Conservation (phyloP, 2,888 invertebrate genomes). For the Tipula confusa region DNA sequence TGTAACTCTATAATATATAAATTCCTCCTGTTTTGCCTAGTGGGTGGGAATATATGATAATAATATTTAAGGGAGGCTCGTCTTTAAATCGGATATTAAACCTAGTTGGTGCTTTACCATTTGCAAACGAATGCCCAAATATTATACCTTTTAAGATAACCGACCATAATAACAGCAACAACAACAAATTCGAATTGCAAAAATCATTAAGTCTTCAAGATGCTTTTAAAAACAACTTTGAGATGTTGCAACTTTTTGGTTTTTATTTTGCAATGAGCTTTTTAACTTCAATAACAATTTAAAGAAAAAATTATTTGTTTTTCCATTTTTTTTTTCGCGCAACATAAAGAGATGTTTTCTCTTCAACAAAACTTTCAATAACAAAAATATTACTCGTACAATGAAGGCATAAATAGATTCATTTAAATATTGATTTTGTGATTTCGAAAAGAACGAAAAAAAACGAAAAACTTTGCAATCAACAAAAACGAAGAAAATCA, state of each 20-base stretch:
- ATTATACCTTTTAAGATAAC: background rate
- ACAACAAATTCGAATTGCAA: background rate
- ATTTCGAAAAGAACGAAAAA: too few relatives aligned
- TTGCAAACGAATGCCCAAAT: background rate
- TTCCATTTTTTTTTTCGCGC: too few relatives aligned
- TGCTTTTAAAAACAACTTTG: background rate
- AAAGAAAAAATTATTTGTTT: too few relatives aligned
- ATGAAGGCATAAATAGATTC: background rate
- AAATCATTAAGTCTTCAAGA: background rate
- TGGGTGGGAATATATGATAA: background rate
- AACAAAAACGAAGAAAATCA: background rate
- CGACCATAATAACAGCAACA: background rate
- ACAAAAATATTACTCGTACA: background rate
- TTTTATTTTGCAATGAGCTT: background rate
- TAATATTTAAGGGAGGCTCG: background rate
- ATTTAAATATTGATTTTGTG: slow-evolving; percentile 20
- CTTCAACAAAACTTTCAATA: background rate
- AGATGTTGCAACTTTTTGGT: background rate
- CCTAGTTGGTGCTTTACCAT: background rate
- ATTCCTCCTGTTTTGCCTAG: background rate
- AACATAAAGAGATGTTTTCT: background rate
- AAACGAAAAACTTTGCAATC: background rate
- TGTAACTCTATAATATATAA: too few relatives aligned
- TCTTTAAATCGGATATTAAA: background rate
- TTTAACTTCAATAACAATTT: background rate